These are phyloP conservation scores for Tholera decimalis DNA, from an alignment of 2,888 invertebrate genomes.

Conservation along the genomic window DNA sequence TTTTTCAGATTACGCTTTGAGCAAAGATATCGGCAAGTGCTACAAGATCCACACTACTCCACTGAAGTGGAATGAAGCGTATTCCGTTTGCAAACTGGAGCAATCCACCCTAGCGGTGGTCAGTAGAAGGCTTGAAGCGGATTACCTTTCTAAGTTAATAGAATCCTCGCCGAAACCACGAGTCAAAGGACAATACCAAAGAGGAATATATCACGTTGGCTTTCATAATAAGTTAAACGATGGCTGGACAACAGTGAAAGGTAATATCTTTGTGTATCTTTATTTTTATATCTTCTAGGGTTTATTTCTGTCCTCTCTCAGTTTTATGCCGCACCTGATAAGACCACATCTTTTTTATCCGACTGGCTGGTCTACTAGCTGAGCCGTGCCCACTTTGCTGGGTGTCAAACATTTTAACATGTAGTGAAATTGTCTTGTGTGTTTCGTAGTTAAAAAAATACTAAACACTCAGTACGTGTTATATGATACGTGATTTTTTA, in stretches of 20 bases:
- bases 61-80: slow-evolving; percentile 79
- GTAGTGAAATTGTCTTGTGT: no score
- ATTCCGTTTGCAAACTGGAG: slow-evolving; percentile 70
- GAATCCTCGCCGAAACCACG: background rate
- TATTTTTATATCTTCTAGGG: no score
- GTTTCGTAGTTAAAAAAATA: no score
- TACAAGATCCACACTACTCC: slow-evolving; percentile 81
- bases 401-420: no score
- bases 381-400: no score
- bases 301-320: no score
- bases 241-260: slow-evolving; percentile 74
- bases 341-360: no score
- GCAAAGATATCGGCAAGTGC: slow-evolving; percentile 71
- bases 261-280: no score
- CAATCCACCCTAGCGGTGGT: slow-evolving; percentile 74
- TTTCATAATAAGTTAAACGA: slow-evolving; percentile 63
- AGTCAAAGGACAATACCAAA: slow-evolving; percentile 20
- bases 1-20: slow-evolving; percentile 76
- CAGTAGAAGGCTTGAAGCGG: slow-evolving; percentile 62
- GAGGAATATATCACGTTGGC: slow-evolving; percentile 66
- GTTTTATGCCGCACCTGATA: no score
- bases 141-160: slow-evolving; percentile 30
- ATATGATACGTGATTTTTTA: no score
- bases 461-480: no score
- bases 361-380: no score